Evolutionary conservation across 2,113 vertebrate species (phyloP).

Genomic region (Delphinapterus leucas): DNA sequence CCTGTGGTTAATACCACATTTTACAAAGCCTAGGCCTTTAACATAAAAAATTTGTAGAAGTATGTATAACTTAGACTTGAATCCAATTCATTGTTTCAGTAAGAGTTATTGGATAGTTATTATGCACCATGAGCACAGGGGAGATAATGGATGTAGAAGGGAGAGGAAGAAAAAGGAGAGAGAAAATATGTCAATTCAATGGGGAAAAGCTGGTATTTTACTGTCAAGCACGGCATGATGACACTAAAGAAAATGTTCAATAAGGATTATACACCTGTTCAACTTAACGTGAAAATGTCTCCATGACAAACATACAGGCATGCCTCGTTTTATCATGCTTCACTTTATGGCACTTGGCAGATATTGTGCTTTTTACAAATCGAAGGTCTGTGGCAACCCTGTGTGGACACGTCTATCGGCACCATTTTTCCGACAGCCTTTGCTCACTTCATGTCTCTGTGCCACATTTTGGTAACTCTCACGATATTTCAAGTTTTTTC

Average conservation of each 20-base stretch:
- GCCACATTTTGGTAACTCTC: background rate
- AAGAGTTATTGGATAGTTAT: background rate
- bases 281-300: slow-evolving; percentile 1
- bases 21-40: background rate
- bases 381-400: background rate
- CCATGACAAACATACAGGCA: background rate
- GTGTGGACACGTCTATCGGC: fast-evolving
- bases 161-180: background rate
- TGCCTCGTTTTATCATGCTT: background rate
- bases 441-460: background rate
- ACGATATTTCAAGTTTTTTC: background rate
- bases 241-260: background rate
- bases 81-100: background rate
- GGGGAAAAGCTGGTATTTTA: background rate
- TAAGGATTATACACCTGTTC: background rate
- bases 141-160: background rate
- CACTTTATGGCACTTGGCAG: background rate
- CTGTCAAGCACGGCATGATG: background rate
- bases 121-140: background rate
- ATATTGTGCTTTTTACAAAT: background rate
- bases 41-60: background rate
- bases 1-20: background rate
- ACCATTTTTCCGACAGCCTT: background rate
- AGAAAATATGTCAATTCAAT: background rate
- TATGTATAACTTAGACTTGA: background rate